phyloP scores from a whole-genome alignment of 2,888 invertebrate genomes.

The Malthinus flaveolus region DNA sequence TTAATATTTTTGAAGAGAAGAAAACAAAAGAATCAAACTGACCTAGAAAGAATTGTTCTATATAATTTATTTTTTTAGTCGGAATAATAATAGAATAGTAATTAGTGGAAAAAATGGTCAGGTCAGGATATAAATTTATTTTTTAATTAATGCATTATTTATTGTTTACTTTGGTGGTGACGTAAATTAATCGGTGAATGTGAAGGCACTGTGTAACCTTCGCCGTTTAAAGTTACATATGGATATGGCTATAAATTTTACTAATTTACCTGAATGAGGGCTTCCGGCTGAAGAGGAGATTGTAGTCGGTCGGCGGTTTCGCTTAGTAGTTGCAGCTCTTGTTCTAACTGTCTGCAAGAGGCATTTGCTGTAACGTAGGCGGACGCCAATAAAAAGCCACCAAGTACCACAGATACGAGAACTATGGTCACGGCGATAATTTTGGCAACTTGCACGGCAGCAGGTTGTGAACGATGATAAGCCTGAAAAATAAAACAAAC shows the following conservation, averaged over 20 bases:
- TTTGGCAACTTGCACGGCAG: constrained; percentile 83
- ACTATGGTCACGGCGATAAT: constrained; percentile 84
- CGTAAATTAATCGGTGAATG: neutral
- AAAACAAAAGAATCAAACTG: constrained; percentile 12
- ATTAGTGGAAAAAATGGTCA: too few relatives aligned
- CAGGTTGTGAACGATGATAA: constrained; percentile 72
- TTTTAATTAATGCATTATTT: neutral
- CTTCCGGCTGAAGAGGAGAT: constrained; percentile 59
- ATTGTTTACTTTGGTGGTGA: neutral
- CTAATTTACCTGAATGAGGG: constrained; percentile 64
- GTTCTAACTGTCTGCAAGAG: constrained; percentile 77
- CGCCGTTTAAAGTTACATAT: too few relatives aligned
- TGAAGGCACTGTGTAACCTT: too few relatives aligned
- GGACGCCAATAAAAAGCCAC: constrained; percentile 80
- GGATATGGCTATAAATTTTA: too few relatives aligned
- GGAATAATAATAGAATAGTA: too few relatives aligned
- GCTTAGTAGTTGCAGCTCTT: constrained; percentile 71
- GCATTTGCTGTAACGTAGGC: constrained; percentile 82
- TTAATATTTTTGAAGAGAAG: neutral
- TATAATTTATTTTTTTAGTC: too few relatives aligned
- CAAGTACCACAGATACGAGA: constrained; percentile 77
- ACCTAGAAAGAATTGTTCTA: constrained; percentile 11
- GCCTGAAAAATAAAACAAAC: constrained; percentile 61
- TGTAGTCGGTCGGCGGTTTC: constrained; percentile 60
- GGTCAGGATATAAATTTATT: too few relatives aligned